A percentile compares a stretch with the other conserved stretches of the same genome.
Evolutionary conservation across 2,888 invertebrate genomes (phyloP).

Genomic region (Macrosiphum euphorbiae): DNA sequence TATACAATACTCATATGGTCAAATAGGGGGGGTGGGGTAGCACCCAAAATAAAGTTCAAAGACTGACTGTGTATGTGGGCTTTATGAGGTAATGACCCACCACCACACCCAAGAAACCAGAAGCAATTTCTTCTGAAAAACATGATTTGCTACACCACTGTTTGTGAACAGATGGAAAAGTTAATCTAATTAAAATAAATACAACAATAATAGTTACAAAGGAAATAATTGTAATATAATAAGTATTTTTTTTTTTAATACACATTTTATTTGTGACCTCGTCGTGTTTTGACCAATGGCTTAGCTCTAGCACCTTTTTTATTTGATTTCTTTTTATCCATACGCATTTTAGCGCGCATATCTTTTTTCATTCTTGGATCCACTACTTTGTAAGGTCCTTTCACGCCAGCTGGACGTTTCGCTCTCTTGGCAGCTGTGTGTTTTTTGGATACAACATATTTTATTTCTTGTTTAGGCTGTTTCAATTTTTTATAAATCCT

Average conservation of each 20-base stretch:
- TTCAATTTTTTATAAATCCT: constrained; percentile 93
- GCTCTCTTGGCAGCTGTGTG: constrained; percentile 82
- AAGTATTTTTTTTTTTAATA: background rate
- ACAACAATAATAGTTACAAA: constrained; percentile 21
- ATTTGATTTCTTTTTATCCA: constrained; percentile 75
- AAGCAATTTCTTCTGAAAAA: too few species aligned
- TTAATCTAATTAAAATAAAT: constrained; percentile 22
- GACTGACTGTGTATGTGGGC: too few species aligned
- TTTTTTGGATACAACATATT: constrained; percentile 95
- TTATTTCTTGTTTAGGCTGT: constrained; percentile 86
- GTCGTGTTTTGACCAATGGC: constrained; percentile 44
- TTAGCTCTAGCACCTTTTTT: constrained; percentile 67
- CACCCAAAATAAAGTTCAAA: too few species aligned
- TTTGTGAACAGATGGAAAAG: background rate
- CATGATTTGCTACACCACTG: too few species aligned
- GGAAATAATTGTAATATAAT: constrained; percentile 31
- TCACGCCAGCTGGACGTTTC: constrained; percentile 86
- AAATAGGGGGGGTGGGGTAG: too few species aligned
- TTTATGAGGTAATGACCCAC: too few species aligned
- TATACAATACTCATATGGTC: too few species aligned
- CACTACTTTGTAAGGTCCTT: constrained; percentile 94
- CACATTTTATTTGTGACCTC: constrained; percentile 48
- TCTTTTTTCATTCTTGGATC: constrained; percentile 98
- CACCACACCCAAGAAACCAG: too few species aligned
- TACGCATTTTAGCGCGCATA: constrained; percentile 76